A percentile compares a stretch with the other conserved stretches of the same genome.
Evolutionary conservation across 2,888 invertebrate genomes (phyloP).

Genomic region (Sicus ferrugineus): DNA sequence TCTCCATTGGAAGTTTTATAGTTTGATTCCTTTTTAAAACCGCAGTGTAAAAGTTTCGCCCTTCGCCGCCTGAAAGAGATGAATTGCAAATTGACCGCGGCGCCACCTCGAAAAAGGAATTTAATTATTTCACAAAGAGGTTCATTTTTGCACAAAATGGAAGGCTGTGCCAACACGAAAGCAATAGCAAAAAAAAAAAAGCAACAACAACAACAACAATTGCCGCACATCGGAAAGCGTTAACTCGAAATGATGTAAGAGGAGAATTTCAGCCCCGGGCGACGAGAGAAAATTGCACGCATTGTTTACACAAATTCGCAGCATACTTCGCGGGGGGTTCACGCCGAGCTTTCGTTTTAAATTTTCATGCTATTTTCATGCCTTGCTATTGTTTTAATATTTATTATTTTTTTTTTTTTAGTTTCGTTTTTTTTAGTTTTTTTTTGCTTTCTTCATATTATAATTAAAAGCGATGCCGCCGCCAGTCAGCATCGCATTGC

Average conservation of each 20-base stretch:
- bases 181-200: no score
- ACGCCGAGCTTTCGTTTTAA: background rate
- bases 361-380: background rate
- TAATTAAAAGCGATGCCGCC: constrained; percentile 19
- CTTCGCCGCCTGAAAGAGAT: background rate
- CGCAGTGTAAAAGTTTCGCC: background rate
- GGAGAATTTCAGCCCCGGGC: background rate
- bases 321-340: constrained; percentile 20
- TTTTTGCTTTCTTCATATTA: background rate
- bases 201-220: constrained; percentile 13
- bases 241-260: constrained; percentile 2
- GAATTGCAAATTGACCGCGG: background rate
- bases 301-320: constrained; percentile 14
- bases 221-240: background rate
- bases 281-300: background rate
- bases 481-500: no score
- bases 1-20: no score
- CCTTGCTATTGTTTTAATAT: no score
- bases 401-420: background rate
- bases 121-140: no score
- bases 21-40: no score
- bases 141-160: no score
- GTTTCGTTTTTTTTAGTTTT: background rate
- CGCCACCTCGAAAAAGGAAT: constrained; percentile 10
- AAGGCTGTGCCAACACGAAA: no score